Evolutionary conservation across 2,113 vertebrate species (phyloP), one percentile per base, ranked within the genome.

Genomic region (Paratilapia polleni): DNA sequence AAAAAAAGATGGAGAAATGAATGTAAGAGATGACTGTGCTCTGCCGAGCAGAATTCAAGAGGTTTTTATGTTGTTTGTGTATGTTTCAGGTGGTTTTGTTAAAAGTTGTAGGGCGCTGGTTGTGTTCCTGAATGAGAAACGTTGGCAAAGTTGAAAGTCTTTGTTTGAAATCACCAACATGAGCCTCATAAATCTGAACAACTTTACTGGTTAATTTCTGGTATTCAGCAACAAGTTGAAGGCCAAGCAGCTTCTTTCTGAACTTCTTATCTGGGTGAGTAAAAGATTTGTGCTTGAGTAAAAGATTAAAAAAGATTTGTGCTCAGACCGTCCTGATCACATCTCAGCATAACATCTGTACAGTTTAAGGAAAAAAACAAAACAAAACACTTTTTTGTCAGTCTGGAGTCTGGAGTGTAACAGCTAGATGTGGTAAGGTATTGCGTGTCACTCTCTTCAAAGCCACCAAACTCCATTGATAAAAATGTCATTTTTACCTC

Each of bases 61-160:
- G 22, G 17, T 19, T 31, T 14, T 4, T 24, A 2, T 3, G 9
- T 43, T 34, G 13, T 1, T 17, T 4, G 2, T 5, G 78, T 24
- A 61, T 1, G 82, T 80, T 63, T 84, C 34, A 26, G 82, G 28
- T 63, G 85, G 76, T 59, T 82, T 28, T 5, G 84, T 82, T 60
- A 5, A 12, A 58, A 38, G 47, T 59, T 38, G 63, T 74, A 0
- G 17, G 13, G 24, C 3, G 2, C 38, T 7, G 22, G 20, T 68
- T 31, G 77, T 15, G 64, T 63, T 31, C 3, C 58, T 62, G 47
- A 31, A 58, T 6, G 56, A 38, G 14, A 66, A 38, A 66, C 0
- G 36, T 15, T 20, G 52, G 8, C 34, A 7, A 3, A 15, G 54
- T 14, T 43, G 63, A 5, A 24, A 5, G 2, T 68, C 38, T n/a